Base-by-base conservation (phyloP, 2,113 vertebrate species). In the Grantiella picta region DNA sequence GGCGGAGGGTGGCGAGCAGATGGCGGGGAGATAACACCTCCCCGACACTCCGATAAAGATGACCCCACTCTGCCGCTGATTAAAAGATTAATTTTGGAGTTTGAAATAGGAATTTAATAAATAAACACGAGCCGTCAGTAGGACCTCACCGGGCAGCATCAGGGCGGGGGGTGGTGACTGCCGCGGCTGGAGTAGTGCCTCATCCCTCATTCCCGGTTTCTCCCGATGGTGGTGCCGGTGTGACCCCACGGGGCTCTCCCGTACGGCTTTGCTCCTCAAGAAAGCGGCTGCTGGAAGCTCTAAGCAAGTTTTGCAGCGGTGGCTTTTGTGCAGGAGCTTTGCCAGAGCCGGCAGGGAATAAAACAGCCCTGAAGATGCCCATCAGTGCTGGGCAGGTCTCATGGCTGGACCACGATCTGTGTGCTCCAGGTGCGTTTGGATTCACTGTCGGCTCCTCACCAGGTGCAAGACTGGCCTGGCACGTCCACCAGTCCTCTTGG, bases 1-100 rank as follows among this genome's bases (percentile, higher is more conserved):
- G 7, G 70, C 2, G 3, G 61, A 72, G 90, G 70, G 68, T 40
- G 23, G 89, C 5, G 33, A 97, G 85, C 97, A 97, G 97, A 96
- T 96, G 96, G 96, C 8, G 2, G 68, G 82, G 72, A 94, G 88
- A 92, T 96, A 95, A 95, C 95, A 45, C 82, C 70, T 95, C 79
- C 93, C 79, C 21, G 23, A 83, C 15, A 2, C 70, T 82, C 70
- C 5, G 2, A 35, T 50, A 81, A 85, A 85, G 28, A 71, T 29
- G 68, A 91, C 86, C 88, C 80, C 2, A 6, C 92, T 94, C 94
- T 82, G 88, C 82, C 0, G 11, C 94, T 96, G 97, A 96, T 95
- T 96, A 93, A 93, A 95, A 97, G 94, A 97, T 97, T 97, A 93
- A 89, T 96, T 95, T 91, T 82, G 45, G 76, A 72, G 83, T 96